Evolutionary conservation across 2,888 invertebrate genomes (phyloP).

Genomic region (Drosophila mulleri): DNA sequence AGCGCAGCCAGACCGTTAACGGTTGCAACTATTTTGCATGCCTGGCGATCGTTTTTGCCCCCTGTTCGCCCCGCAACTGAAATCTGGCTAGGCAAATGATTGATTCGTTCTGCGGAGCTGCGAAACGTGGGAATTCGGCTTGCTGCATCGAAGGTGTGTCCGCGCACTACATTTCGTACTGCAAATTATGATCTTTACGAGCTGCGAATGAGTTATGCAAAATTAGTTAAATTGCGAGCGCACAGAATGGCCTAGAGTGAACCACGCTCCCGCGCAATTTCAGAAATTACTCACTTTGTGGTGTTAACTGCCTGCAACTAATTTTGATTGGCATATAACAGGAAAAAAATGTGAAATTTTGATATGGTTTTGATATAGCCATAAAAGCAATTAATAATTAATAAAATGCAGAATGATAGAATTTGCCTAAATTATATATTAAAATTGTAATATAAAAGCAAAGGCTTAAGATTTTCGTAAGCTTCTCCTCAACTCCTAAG

Average conservation of each 20-base stretch:
- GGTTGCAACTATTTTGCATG: conserved; percentile 65
- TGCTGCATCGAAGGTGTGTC: conserved; percentile 75
- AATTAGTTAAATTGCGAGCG: conserved; percentile 55
- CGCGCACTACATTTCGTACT: conserved; percentile 65
- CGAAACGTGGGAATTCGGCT: conserved; percentile 78
- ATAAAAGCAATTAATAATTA: too few species aligned
- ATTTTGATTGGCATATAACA: background rate
- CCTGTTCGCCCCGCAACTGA: background rate
- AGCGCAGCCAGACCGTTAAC: conserved; percentile 37
- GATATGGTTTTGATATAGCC: background rate
- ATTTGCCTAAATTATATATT: too few species aligned
- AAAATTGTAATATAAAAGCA: too few species aligned
- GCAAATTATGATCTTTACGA: conserved; percentile 69
- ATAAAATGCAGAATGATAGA: too few species aligned
- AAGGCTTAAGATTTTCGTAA: too few species aligned
- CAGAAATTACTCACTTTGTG: conserved; percentile 24
- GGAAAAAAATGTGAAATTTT: background rate
- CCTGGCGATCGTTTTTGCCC: conserved; percentile 17
- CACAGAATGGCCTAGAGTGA: conserved; percentile 21
- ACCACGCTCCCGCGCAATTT: conserved; percentile 8
- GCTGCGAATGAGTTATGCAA: conserved; percentile 67
- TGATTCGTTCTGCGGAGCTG: conserved; percentile 69
- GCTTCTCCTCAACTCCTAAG: too few species aligned
- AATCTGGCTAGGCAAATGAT: conserved; percentile 68
- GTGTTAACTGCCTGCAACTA: conserved; percentile 22